Percentiles rank a stretch among this genome's conserved stretches.
These are phyloP conservation scores for Etheostoma spectabile DNA, from an alignment of 2,113 vertebrate species.

Conservation along the genomic window DNA sequence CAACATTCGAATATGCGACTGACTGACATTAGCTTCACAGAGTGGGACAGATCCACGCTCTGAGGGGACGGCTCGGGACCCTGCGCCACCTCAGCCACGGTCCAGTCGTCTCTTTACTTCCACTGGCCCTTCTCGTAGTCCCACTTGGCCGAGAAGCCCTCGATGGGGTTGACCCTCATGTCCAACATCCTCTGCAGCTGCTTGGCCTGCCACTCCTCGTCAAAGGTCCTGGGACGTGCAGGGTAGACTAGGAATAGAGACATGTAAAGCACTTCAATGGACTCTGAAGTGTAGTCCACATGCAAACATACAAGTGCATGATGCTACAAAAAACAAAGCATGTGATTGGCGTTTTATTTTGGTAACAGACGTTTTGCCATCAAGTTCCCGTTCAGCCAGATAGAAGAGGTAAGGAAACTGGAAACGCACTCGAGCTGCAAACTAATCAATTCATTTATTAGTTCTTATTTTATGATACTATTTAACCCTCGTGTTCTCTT, in stretches of 20 bases:
- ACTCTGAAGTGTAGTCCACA: too few relatives aligned
- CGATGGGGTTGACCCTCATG: conserved; percentile 85
- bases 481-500: too few relatives aligned
- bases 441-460: too few relatives aligned
- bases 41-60: not conserved
- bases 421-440: too few relatives aligned
- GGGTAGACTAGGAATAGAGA: conserved; percentile 83
- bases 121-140: conserved; percentile 90
- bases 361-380: too few relatives aligned
- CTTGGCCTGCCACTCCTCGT: conserved; percentile 82
- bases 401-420: too few relatives aligned
- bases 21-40: not conserved
- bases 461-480: too few relatives aligned
- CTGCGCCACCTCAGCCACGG: conserved; percentile 20
- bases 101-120: conserved; percentile 80
- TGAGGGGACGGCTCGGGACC: conserved; percentile 2
- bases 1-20: not conserved
- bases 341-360: too few relatives aligned
- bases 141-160: conserved; percentile 88
- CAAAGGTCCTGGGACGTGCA: conserved; percentile 80
- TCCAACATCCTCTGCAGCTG: conserved; percentile 88
- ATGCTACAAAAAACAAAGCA: too few relatives aligned
- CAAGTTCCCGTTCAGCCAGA: too few relatives aligned
- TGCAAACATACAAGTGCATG: not conserved
- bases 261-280: not conserved